Conservation (phyloP, 2,113 vertebrate species). For the Naja naja region DNA sequence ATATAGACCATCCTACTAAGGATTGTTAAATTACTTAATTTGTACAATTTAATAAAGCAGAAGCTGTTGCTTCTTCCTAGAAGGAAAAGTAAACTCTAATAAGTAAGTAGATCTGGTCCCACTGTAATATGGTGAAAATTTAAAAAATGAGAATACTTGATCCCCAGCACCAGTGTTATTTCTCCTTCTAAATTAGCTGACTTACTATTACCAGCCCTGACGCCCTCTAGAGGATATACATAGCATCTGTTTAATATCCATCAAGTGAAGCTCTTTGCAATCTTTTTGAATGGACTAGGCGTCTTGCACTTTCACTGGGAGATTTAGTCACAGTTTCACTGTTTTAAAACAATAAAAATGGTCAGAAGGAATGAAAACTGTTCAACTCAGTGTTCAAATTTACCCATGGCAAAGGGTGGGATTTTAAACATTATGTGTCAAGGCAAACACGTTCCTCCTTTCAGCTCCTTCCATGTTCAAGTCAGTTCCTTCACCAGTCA, state of each 20-base stretch:
- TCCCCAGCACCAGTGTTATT: background rate
- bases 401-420: no score
- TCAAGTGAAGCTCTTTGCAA: no score
- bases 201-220: background rate
- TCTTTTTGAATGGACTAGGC: background rate
- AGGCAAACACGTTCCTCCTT: background rate
- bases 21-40: background rate
- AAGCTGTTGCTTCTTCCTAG: background rate
- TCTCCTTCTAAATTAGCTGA: background rate
- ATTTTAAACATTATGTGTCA: background rate
- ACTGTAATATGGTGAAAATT: background rate
- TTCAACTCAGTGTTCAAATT: background rate
- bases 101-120: background rate
- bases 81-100: background rate
- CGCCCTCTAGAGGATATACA: background rate
- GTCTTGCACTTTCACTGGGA: background rate
- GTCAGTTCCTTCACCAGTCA: background rate
- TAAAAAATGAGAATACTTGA: background rate
- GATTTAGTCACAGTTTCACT: background rate
- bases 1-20: background rate
- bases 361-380: background rate
- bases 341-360: conserved; percentile 4
- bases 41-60: background rate
- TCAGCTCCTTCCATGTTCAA: background rate
- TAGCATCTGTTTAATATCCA: background rate